phyloP scores from a whole-genome alignment of 1,140 invertebrate genomes.

The Campoletis sonorensis region DNA sequence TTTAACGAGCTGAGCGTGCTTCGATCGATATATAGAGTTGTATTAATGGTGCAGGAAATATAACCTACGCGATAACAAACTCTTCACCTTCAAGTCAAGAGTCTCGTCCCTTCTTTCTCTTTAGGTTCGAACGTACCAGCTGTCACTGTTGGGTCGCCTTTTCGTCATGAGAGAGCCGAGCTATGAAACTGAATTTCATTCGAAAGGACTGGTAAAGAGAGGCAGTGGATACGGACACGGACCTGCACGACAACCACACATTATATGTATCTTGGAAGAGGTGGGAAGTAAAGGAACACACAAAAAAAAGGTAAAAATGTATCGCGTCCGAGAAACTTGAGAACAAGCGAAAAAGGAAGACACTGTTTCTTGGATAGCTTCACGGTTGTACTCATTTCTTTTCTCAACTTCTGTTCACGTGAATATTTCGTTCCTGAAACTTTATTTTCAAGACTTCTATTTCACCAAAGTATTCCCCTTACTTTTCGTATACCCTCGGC shows the following conservation, averaged over 20 bases:
- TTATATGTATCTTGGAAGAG: not conserved
- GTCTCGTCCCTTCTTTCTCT: not conserved
- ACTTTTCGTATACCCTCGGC: too few species aligned
- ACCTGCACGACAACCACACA: too few species aligned
- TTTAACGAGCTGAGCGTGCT: too few species aligned
- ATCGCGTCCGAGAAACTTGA: constrained; percentile 11
- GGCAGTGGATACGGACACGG: not conserved
- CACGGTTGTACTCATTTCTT: not conserved
- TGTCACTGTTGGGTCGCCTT: not conserved
- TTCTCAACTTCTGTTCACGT: not conserved
- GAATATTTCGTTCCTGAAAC: too few species aligned
- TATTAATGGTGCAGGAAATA: too few species aligned
- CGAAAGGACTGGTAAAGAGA: not conserved
- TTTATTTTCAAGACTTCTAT: too few species aligned
- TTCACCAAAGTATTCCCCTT: too few species aligned
- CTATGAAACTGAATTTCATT: constrained; percentile 22
- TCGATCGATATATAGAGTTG: too few species aligned
- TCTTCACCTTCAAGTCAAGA: not conserved
- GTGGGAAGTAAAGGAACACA: not conserved
- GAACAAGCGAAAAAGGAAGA: constrained; percentile 20
- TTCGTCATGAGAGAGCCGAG: constrained; percentile 15
- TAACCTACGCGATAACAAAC: constrained; percentile 11
- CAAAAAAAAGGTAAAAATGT: not conserved
- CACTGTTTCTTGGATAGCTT: not conserved
- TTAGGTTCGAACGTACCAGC: not conserved